These are phyloP conservation scores for Silvanus unidentatus DNA, from an alignment of 2,888 invertebrate species.

Conservation along the genomic window DNA sequence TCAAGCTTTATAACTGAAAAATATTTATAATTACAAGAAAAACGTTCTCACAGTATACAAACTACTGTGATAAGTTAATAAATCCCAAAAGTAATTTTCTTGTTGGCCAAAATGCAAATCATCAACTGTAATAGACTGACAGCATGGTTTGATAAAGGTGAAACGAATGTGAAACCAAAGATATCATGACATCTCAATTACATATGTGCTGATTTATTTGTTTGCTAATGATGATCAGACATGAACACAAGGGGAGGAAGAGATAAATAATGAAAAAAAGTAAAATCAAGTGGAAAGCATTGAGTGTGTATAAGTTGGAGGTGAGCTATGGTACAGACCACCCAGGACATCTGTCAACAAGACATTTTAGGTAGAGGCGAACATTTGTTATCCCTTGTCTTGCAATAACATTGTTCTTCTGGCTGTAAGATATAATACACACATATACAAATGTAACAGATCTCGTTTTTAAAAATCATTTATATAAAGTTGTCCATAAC, in stretches of 20 bases:
- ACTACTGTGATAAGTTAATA: no score
- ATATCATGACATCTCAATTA: no score
- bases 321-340: slow-evolving; percentile 3
- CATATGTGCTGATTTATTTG: no score
- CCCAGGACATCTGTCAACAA: slow-evolving; percentile 6
- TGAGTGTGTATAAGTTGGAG: neutral
- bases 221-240: slow-evolving; percentile 21
- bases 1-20: no score
- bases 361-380: slow-evolving; percentile 13
- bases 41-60: no score
- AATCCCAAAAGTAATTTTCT: no score
- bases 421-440: neutral
- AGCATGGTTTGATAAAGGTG: slow-evolving; percentile 5
- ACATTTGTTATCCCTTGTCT: slow-evolving; percentile 21
- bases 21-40: no score
- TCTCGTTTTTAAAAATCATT: no score
- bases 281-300: no score
- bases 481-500: no score
- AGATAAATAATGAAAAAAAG: neutral
- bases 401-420: slow-evolving; percentile 3
- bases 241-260: slow-evolving; percentile 1
- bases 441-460: no score
- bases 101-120: slow-evolving; percentile 24
- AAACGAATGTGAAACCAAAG: neutral
- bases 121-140: slow-evolving; percentile 26